Base-by-base conservation (phyloP, 2,113 vertebrate genomes). In the Heterotilapia buettikoferi region DNA sequence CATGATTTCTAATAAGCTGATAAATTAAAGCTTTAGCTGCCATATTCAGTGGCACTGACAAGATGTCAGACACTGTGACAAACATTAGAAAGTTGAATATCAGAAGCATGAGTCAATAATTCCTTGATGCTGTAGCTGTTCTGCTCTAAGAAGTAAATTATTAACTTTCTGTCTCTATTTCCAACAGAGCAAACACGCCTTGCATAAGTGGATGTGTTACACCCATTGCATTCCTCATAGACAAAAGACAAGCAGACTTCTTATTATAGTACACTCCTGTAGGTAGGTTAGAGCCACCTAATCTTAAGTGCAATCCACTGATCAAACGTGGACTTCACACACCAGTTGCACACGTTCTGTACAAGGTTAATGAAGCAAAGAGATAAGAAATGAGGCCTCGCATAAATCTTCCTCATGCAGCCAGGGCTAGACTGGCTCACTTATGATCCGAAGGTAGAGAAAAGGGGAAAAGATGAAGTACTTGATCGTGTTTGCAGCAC, bases 301-400 rank as follows among this genome's bases (percentile, higher is more conserved):
- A 82, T 19, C 53, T 57, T 61, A 84, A 91, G 52, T 93, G 88
- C 59, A 86, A 88, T 59, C 45, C 6, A n/a, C 63, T 88, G 63
- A 88, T 85, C 90, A 95, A 94, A 94, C 47, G 43, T 94, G 91
- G 81, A 94, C 90, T 88, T 93, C 85, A 91, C 76, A 92, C 85
- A 86, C 31, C 29, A 40, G 83, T 78, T 87, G 81, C 68, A 89
- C 82, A 85, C 81, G 88, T 59, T 59, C 80, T 86, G 56, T 47
- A 19, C 88, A 93, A 90, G 88, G 83, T 91, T 90, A 92, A 79
- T 88, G 90, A 43, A 61, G 21, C 84, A 71, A 43, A 24, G 76
- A 88, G 92, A 94, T 94, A 93, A 94, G 89, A 53, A 88, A 19
- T 1, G 29, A 79, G 86, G 90, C 87, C 89, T 91, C 40, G 47